Base-by-base conservation (phyloP, 2,113 vertebrate genomes). In the Platysternon megacephalum region DNA sequence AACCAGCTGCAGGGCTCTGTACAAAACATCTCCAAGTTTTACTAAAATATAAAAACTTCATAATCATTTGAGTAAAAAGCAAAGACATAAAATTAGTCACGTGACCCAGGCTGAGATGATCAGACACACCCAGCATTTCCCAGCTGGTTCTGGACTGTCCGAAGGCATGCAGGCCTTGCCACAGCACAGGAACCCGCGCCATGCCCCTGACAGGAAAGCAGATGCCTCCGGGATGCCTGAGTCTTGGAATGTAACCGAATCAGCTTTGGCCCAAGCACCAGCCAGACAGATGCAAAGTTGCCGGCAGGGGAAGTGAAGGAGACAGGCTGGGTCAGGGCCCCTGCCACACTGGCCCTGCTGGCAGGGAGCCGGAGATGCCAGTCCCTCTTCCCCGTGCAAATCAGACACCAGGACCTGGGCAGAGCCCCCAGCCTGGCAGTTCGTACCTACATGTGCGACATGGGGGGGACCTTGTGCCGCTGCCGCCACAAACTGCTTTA, bases 21-120 rank as follows among this genome's bases (percentile, higher is more conserved):
- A 97, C 96, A 97, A 97, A 97, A 97, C 4, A 49, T 95, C 90
- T 96, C 87, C 96, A 96, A 85, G 74, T 28, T 97, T 97, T 97
- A 97, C 97, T 97, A 53, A 97, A 96, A 96, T 90, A 97, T 94
- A 87, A 95, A 21, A 49, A 79, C 61, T 65, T 84, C 93, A 95
- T 87, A 89, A 94, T 91, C 28, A 82, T 93, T 85, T 0, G 6
- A 93, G 96, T 96, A 96, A 91, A 95, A 97, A 97, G 90, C 89
- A 84, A 96, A 0, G 2, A 89, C 94, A 97, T 91, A 93, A 96
- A 94, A 35, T 83, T 83, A 81, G 85, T 55, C 0, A 2, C 85
- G 87, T 91, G 95, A 89, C 95, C 95, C 93, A 72, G 65, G 87
- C 96, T 94, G 97, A 97, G 97, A 97, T 97, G 96, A 97, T 93